Evolutionary conservation across 2,797 vertebrate species (phyloP), one percentile per base, ranked within the genome.

Genomic region (Cyprinodon diabolis): DNA sequence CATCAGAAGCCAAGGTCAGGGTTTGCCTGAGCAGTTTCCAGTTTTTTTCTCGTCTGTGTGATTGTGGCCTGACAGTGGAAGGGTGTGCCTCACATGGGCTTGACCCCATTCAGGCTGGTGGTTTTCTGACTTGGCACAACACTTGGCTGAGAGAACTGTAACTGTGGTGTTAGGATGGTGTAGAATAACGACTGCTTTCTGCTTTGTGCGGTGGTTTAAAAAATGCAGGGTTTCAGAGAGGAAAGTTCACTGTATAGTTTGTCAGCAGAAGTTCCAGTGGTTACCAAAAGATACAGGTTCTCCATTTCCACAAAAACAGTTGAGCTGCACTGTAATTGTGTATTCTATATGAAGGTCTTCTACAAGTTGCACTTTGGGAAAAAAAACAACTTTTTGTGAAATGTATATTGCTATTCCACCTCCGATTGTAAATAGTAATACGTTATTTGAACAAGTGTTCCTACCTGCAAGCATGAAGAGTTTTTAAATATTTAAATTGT

Each of bases 71-170:
- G 82, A 76, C 78, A 78, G 74, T 81, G 85, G 88, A 85, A 86
- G 91, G 92, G 92, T 70, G 93, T 93, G 92, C 75, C 91, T 86
- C 87, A 55, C 84, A 76, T 86, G 82, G 85, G 73, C 72, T 75
- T 83, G 83, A 91, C 86, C 90, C 84, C 80, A 80, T 83, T 75
- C 74, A 77, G 80, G 74, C 86, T 40, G 65, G 88, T 75, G 91
- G 91, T 88, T 93, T 90, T 90, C 74, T 85, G 85, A 90, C 90
- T 91, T 91, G 89, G 89, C 86, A 89, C 83, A 90, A 87, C 89
- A 88, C 86, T 91, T 84, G 90, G 84, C 90, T 83, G 89, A 83
- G 78, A 91, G 87, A 89, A 75, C 74, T 89, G 90, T 87, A 87
- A 79, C 89, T 88, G 90, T 86, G 86, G 87, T 84, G 88, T 77